These are phyloP conservation scores for Trichechus manatus DNA, from an alignment of 2,113 vertebrate species.

Conservation along the genomic window DNA sequence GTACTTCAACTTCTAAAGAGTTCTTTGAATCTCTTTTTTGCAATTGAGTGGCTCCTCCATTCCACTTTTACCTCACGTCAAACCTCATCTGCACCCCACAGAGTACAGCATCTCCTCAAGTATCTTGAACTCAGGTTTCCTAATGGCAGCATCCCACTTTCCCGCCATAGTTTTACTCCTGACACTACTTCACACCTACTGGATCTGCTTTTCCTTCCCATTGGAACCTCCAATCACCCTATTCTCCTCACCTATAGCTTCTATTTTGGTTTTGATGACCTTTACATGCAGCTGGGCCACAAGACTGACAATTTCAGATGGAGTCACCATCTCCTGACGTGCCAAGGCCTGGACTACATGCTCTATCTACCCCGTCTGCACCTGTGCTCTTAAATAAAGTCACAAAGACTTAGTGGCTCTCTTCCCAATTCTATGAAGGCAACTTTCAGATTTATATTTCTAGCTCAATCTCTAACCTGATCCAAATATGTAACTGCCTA, in stretches of 20 bases:
- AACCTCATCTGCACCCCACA: not conserved
- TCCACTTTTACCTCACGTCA: not conserved
- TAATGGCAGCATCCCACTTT: not conserved
- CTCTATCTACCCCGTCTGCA: not conserved
- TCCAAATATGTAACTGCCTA: not conserved
- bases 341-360: not conserved
- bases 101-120: not conserved
- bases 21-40: not conserved
- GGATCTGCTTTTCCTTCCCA: not conserved
- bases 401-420: not conserved
- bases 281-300: not conserved
- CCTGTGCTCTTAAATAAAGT: not conserved
- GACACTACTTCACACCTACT: not conserved
- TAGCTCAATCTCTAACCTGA: not conserved
- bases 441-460: slow-evolving; percentile 3
- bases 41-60: not conserved
- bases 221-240: not conserved
- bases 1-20: not conserved
- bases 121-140: not conserved
- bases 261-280: not conserved
- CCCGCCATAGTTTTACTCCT: not conserved
- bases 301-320: not conserved
- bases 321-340: not conserved
- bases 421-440: not conserved
- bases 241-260: not conserved